Conservation (phyloP, 2,113 vertebrate genomes). For the Lycocorax pyrrhopterus region DNA sequence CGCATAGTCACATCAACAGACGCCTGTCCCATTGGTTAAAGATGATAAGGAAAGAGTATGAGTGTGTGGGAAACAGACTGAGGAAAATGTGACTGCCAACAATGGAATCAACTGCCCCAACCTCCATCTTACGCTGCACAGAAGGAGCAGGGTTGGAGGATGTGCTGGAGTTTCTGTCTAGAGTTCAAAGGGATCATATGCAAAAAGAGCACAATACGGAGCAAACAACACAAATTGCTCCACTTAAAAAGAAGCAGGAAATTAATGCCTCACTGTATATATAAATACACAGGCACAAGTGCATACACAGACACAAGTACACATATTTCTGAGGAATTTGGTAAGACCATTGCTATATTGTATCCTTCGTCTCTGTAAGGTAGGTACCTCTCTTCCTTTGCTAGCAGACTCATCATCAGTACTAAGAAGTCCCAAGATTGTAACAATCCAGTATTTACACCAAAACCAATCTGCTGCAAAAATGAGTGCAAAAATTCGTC, state of each 20-base stretch:
- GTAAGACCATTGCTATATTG: neutral
- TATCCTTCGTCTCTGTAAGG: neutral
- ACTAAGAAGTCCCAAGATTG: neutral
- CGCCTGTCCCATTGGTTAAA: neutral
- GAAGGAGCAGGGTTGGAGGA: neutral
- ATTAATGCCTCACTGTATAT: neutral
- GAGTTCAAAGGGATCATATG: neutral
- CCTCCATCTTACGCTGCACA: neutral
- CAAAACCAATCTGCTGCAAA: neutral
- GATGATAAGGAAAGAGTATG: neutral
- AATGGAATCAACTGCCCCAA: neutral
- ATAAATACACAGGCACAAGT: neutral
- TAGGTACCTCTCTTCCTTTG: neutral
- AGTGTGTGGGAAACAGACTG: neutral
- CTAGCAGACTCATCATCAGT: neutral
- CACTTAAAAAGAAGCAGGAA: neutral
- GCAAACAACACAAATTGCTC: neutral
- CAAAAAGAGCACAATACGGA: neutral
- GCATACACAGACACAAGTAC: too few relatives aligned
- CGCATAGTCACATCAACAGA: neutral
- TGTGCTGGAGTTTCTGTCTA: neutral
- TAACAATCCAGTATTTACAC: neutral
- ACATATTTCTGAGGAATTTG: neutral
- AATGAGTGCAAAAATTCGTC: neutral
- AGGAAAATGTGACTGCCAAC: neutral